Evolutionary conservation across 2,113 vertebrate genomes (phyloP), one percentile per base, ranked within the genome.

Genomic region (Cephalopholis sonnerati): DNA sequence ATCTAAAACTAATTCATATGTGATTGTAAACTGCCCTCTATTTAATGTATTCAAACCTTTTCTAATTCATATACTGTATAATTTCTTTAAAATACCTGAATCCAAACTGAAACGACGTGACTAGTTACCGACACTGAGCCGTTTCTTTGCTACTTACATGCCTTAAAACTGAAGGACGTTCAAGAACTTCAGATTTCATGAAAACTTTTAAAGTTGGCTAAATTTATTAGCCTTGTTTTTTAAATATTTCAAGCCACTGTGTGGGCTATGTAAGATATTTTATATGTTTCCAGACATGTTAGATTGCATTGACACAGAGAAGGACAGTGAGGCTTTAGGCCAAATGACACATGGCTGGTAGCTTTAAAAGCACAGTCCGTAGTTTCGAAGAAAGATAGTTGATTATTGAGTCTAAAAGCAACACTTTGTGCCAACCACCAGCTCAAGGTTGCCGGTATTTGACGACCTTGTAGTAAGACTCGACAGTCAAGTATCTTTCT

Each of bases 81-180:
- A 46, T 71, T 81, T 70, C 53, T 70, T 65, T 79, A 32, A 62
- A 71, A 0, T 73, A 55, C 18, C 29, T 50, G 20, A 66, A 75
- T 15, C 6, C n/a, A 57, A 80, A 67, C 32, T 13, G 39, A 67
- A 67, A 13, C 16, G 25, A 22, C 41, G 69, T 2, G 0, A 74
- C 41, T 18, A 54, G 32, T 70, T 27, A 27, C 10, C 65, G 62
- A 5, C 62, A 51, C 20, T 11, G 22, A 36, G 22, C 39, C 24
- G 17, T 67, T 15, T n/a, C 46, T 68, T 17, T 36, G 41, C 32
- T 32, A 65, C 78, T 46, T 11, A 2, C 20, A 67, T 68, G 55
- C 11, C 9, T 44, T n/a, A n/a, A 67, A 41, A 59, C 65, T 25
- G 22, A 63, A 70, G 18, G 2, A 62, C 7, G 12, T 61, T 54